Percentiles rank a stretch among this genome's conserved stretches.
phyloP scores from a whole-genome alignment of 2,797 vertebrate genomes.

The Chaenodraco wilsoni region DNA sequence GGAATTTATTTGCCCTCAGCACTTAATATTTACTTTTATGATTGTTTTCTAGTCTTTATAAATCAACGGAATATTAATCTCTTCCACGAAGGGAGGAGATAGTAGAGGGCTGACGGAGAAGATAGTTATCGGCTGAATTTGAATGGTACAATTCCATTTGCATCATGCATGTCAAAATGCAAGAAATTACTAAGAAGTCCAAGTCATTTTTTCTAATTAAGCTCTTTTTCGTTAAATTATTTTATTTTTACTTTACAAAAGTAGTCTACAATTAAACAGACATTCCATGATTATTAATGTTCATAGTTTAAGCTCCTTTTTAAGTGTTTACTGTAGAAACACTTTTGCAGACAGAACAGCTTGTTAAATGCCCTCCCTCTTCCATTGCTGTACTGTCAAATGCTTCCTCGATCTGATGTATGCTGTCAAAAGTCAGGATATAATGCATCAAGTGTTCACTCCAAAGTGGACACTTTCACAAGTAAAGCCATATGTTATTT shows the following conservation, averaged over 20 bases:
- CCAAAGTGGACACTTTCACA: slow-evolving; percentile 44
- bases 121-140: slow-evolving; percentile 32
- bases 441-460: slow-evolving; percentile 52
- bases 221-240: background rate
- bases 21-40: slow-evolving; percentile 60
- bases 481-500: slow-evolving; percentile 40
- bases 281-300: background rate
- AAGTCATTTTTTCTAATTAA: background rate
- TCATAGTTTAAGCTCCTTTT: slow-evolving; percentile 1
- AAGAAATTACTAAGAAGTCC: background rate
- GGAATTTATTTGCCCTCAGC: slow-evolving; percentile 56
- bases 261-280: slow-evolving; percentile 5
- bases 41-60: slow-evolving; percentile 55
- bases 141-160: background rate
- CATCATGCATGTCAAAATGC: background rate
- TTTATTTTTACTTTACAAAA: slow-evolving; percentile 7
- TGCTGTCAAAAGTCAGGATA: slow-evolving; percentile 59
- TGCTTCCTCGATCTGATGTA: slow-evolving; percentile 33
- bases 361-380: slow-evolving; percentile 7
- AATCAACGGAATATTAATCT: slow-evolving; percentile 48
- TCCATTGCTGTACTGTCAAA: slow-evolving; percentile 6
- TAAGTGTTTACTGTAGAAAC: background rate
- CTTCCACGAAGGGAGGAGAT: background rate
- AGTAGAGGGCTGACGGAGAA: slow-evolving; percentile 13
- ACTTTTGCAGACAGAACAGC: slow-evolving; percentile 1